Evolutionary conservation across 2,888 invertebrate species (phyloP).

Genomic region (Camponotus fellah): DNA sequence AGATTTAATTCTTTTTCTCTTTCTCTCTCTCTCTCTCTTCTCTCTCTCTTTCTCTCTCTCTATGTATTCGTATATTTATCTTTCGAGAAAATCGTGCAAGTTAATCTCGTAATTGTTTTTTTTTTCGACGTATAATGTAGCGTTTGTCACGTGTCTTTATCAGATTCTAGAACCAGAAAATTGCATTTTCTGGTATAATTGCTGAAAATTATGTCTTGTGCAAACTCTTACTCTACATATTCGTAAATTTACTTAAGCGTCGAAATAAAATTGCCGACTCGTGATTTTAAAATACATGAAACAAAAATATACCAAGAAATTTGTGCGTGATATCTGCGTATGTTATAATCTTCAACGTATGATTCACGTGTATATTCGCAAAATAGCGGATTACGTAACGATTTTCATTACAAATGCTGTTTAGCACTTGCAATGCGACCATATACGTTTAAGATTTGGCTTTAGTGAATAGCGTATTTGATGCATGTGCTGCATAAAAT

Average conservation of each 20-base stretch:
- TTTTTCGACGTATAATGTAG: constrained; percentile 56
- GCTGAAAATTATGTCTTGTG: constrained; percentile 39
- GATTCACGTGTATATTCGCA: not conserved
- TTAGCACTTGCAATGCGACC: not conserved
- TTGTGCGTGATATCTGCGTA: constrained; percentile 1
- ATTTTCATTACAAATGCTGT: not conserved
- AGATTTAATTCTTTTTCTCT: constrained; percentile 78
- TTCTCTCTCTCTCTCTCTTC: constrained; percentile 65
- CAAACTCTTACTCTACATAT: constrained; percentile 54
- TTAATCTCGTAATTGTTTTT: constrained; percentile 61
- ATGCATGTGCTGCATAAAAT: constrained; percentile 14
- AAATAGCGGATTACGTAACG: not conserved
- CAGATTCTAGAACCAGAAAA: constrained; percentile 54
- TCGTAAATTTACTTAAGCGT: constrained; percentile 38
- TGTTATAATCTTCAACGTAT: not conserved
- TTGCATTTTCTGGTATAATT: constrained; percentile 24
- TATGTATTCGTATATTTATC: constrained; percentile 71
- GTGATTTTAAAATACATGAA: constrained; percentile 17
- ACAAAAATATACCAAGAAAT: not conserved
- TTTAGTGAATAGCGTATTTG: constrained; percentile 28
- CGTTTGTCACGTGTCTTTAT: constrained; percentile 30
- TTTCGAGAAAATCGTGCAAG: constrained; percentile 55
- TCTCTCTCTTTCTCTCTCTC: constrained; percentile 68
- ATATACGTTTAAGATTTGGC: constrained; percentile 20
- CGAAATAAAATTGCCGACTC: constrained; percentile 14